Conservation (phyloP, 2,797 vertebrate genomes). For the Aphelocoma californica region DNA sequence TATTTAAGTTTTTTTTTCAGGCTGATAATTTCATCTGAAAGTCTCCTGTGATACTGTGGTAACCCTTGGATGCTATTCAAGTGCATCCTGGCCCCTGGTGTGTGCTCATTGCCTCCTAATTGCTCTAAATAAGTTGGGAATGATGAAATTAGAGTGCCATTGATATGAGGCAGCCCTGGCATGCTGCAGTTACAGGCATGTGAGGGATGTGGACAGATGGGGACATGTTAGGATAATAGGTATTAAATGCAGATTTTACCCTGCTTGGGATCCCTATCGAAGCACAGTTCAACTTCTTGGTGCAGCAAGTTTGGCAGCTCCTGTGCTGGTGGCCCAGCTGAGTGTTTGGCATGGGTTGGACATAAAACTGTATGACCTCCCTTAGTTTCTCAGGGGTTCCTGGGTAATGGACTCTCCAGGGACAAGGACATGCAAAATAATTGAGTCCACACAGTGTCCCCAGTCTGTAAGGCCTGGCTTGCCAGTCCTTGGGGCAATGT, state of each 20-base stretch:
- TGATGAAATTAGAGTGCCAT: conserved; percentile 65
- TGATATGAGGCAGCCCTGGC: conserved; percentile 44
- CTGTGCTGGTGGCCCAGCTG: neutral
- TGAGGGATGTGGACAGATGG: conserved; percentile 54
- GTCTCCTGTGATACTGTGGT: conserved; percentile 13
- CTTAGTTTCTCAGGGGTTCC: neutral
- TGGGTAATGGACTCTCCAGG: neutral
- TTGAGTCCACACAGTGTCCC: neutral
- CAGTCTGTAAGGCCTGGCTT: neutral
- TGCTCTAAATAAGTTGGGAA: conserved; percentile 67
- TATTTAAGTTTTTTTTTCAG: conserved; percentile 15
- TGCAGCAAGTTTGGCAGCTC: neutral
- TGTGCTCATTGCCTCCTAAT: conserved; percentile 60
- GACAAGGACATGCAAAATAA: neutral
- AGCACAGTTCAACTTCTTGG: neutral
- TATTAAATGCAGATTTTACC: conserved; percentile 46
- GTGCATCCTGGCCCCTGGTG: conserved; percentile 32
- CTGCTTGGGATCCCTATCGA: neutral
- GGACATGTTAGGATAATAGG: conserved; percentile 51
- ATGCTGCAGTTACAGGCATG: neutral
- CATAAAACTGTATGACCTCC: neutral
- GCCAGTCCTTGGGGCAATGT: accelerated
- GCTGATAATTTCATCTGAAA: conserved; percentile 33
- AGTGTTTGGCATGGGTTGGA: neutral
- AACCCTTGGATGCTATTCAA: conserved; percentile 64